Base-by-base conservation (phyloP, 2,888 invertebrate species). In the Myopa testacea region DNA sequence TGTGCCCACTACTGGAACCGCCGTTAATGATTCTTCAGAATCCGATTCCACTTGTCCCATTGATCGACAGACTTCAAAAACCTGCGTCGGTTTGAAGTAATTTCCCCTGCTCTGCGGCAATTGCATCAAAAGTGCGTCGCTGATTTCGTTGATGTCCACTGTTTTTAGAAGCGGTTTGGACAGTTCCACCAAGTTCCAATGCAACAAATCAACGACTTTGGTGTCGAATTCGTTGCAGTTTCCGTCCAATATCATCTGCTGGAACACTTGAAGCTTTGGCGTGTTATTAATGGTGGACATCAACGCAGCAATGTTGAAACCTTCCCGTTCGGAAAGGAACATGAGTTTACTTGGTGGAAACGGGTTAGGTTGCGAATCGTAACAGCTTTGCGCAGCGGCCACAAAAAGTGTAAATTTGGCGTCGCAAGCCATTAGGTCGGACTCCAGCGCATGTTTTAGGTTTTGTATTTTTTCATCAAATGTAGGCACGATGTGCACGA, bases 391-490 rank as follows among this genome's bases (percentile, higher is more conserved):
- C 40, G 94, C 92, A 3, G 96, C 95, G 26, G 95, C 92, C 37
- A 94, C 92, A 86, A 96, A 95, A 67, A 96, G 89, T 78, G 94
- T 94, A 92, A 95, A 93, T 86, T 94, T 93, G n/a, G 95, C 90
- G 89, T 96, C 96, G 75, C 92, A 92, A 14, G 91, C 91, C 82
- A 91, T 88, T 65, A 92, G 90, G 87, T 92, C 92, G 79, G 90
- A 90, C 85, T 90, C 91, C 73, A 92, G 85, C 3, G 90, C 75
- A 34, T 80, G 81, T 52, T 84, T 85, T 4, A 89, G 75, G 1
- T 83, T 81, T 38, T 83, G 78, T 0, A 84, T 55, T 76, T 84
- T 83, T 69, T 85, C 82, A 0, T 84, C 12, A 72, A 81, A 83
- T 16, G 84, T 82, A 7, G 76, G 68, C 26, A 80, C 79, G 3